Percentiles rank a stretch among this genome's conserved stretches.
These are phyloP conservation scores for Wasmannia auropunctata DNA, from an alignment of 1,140 invertebrate species.

Conservation along the genomic window DNA sequence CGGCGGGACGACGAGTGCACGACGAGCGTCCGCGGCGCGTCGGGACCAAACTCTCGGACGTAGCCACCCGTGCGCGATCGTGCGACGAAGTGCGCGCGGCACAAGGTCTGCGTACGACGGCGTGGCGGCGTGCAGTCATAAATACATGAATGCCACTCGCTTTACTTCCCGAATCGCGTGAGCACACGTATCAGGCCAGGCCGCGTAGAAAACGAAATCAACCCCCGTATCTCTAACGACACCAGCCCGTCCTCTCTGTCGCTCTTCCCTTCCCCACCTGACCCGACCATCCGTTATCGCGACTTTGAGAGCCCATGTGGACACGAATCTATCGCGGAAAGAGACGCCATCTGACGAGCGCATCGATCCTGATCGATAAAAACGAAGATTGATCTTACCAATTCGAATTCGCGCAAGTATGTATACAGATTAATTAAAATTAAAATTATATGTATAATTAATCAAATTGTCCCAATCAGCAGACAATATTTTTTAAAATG, in stretches of 20 bases:
- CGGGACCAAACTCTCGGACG: slow-evolving; percentile 26
- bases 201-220: neutral
- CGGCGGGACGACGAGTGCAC: neutral
- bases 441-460: too few relatives aligned
- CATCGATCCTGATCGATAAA: neutral
- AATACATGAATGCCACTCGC: neutral
- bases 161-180: neutral
- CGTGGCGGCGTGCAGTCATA: neutral
- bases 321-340: neutral
- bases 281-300: neutral
- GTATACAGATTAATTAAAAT: too few relatives aligned
- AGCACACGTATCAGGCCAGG: neutral
- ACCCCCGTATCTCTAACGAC: neutral
- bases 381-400: neutral
- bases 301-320: neutral
- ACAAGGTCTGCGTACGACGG: neutral
- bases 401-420: neutral
- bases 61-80: slow-evolving; percentile 31
- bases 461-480: too few relatives aligned
- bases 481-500: too few relatives aligned
- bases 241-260: neutral
- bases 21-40: neutral
- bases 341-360: slow-evolving; percentile 1
- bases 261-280: neutral
- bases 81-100: neutral